These are phyloP conservation scores for Celastrina argiolus DNA, from an alignment of 2,888 invertebrate species.

Conservation along the genomic window DNA sequence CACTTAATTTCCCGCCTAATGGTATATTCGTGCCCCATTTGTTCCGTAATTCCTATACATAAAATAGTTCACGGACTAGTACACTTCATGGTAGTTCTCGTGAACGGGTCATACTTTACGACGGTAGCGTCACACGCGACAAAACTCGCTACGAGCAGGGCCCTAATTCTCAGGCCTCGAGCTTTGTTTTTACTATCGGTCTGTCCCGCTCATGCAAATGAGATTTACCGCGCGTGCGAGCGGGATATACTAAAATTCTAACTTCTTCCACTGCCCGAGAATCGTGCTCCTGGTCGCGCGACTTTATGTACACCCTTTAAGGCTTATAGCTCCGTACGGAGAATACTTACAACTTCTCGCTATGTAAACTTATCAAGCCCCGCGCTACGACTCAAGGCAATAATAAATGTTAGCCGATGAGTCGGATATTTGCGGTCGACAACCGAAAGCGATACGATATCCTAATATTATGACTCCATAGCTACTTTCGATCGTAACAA, in stretches of 20 bases:
- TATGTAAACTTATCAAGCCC: conserved; percentile 53
- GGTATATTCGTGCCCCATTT: background rate
- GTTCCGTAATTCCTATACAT: background rate
- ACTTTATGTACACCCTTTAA: background rate
- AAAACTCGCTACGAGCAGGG: background rate
- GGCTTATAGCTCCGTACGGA: conserved; percentile 40
- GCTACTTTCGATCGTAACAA: conserved; percentile 8
- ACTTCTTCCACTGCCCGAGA: too few species aligned
- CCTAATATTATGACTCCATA: conserved; percentile 13
- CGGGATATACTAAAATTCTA: too few species aligned
- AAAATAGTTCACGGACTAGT: background rate
- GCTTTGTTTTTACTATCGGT: too few species aligned
- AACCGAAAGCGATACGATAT: conserved; percentile 25
- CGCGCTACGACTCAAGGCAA: conserved; percentile 51
- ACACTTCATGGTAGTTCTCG: background rate
- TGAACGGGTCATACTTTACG: background rate
- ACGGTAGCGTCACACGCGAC: background rate
- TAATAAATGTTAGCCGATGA: conserved; percentile 46
- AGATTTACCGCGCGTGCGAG: too few species aligned
- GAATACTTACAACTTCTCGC: conserved; percentile 64
- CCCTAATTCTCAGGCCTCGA: too few species aligned
- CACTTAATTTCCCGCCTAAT: background rate
- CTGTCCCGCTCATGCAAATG: too few species aligned
- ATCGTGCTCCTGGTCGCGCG: too few species aligned
- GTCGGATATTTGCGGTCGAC: conserved; percentile 33